Conservation (phyloP, 2,888 invertebrate genomes). For the Ophioninae sp. region DNA sequence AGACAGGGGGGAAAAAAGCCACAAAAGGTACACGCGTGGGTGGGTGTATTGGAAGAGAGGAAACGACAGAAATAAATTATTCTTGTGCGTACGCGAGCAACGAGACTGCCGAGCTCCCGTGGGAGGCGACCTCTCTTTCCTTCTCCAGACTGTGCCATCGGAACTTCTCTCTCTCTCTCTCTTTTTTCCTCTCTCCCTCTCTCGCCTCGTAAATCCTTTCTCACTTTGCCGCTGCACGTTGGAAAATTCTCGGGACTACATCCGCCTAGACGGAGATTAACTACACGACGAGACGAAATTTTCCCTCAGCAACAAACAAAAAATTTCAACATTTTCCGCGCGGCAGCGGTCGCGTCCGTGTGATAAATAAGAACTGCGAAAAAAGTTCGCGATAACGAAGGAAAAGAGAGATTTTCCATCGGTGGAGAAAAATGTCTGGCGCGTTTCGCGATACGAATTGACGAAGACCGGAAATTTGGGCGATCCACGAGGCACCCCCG, state of each 20-base stretch:
- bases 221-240: conserved; percentile 26
- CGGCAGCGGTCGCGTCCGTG: neutral
- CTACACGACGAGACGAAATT: conserved; percentile 19
- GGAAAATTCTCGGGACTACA: conserved; percentile 38
- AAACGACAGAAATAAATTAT: conserved; percentile 56
- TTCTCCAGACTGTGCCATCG: conserved; percentile 25
- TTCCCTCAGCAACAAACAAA: neutral
- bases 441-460: conserved; percentile 3
- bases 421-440: conserved; percentile 17
- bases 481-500: too few relatives aligned
- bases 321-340: neutral
- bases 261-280: conserved; percentile 38
- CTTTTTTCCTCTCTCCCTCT: conserved; percentile 40
- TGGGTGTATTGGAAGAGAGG: conserved; percentile 2
- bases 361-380: neutral
- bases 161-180: neutral
- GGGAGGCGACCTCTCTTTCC: conserved; percentile 47
- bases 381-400: neutral
- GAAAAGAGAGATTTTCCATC: neutral
- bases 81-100: conserved; percentile 47
- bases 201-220: conserved; percentile 45
- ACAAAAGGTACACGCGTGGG: neutral
- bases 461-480: conserved; percentile 21
- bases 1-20: conserved; percentile 1
- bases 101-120: conserved; percentile 28